These are phyloP conservation scores for Phragmatobia fuliginosa DNA, from an alignment of 2,888 invertebrate species.

Conservation along the genomic window DNA sequence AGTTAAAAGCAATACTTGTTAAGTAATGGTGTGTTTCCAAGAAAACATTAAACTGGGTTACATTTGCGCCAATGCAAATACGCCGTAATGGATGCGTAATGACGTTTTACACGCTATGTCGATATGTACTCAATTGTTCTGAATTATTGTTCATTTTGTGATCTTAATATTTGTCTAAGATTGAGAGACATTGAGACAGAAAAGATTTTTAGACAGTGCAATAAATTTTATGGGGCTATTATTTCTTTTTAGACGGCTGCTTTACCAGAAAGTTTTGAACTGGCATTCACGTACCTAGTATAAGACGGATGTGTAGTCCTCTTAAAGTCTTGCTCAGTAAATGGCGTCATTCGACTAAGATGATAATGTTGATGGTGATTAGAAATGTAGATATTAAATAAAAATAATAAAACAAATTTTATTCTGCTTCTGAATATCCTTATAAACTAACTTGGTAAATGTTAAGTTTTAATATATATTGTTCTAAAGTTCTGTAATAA, in stretches of 20 bases:
- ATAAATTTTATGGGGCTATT: no score
- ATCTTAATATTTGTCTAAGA: background rate
- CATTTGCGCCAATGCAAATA: constrained; percentile 44
- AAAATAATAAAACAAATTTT: background rate
- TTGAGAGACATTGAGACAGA: background rate
- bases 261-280: no score
- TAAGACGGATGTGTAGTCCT: no score
- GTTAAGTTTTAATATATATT: background rate
- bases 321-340: no score
- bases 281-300: no score
- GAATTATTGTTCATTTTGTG: background rate
- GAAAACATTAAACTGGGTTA: constrained; percentile 43
- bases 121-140: constrained; percentile 9
- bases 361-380: no score
- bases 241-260: no score
- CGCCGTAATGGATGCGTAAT: constrained; percentile 40
- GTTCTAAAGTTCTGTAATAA: no score
- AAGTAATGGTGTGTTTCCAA: constrained; percentile 37
- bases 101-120: constrained; percentile 37
- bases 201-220: background rate
- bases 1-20: constrained; percentile 18
- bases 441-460: background rate
- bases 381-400: background rate
- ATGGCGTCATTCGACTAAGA: no score
- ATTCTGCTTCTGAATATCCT: background rate